These are phyloP conservation scores for Porites lobata DNA, from an alignment of 92 coral and sea anemone genomes.

Conservation along the genomic window DNA sequence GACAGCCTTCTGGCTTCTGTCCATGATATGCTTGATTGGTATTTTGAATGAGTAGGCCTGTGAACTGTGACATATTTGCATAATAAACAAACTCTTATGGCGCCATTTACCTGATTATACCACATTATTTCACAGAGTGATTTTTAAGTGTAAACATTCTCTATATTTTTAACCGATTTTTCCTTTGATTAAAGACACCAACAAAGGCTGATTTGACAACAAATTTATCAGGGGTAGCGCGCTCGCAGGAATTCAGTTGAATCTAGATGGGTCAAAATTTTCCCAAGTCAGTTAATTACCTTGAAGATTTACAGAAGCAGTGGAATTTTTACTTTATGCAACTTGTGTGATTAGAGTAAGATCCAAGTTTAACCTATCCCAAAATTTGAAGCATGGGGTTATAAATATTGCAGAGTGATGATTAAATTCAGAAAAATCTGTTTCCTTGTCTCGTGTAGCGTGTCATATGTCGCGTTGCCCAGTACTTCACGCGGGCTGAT, in stretches of 20 bases:
- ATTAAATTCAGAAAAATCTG: constrained; percentile 6
- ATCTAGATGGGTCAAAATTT: not conserved
- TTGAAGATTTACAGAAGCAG: not conserved
- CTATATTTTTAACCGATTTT: not conserved
- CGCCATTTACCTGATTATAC: not conserved
- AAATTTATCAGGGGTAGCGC: not conserved
- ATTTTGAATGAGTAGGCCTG: not conserved
- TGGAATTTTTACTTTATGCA: not conserved
- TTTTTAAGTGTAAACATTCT: too few species aligned
- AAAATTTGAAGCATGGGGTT: not conserved
- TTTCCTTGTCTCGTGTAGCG: not conserved
- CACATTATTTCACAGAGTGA: too few species aligned
- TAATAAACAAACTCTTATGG: constrained; percentile 10
- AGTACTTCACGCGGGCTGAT: not conserved
- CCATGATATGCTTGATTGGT: not conserved
- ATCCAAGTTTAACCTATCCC: not conserved
- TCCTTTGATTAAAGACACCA: not conserved
- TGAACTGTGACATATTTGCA: constrained; percentile 15
- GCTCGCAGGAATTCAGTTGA: too few species aligned
- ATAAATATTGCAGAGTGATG: constrained; percentile 22
- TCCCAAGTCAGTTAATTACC: not conserved
- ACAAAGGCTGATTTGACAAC: not conserved
- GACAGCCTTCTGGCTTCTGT: not conserved
- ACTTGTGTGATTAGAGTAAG: not conserved
- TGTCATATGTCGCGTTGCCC: constrained; percentile 32